Base-by-base conservation (phyloP, 2,888 invertebrate species). In the Blera fallax region DNA sequence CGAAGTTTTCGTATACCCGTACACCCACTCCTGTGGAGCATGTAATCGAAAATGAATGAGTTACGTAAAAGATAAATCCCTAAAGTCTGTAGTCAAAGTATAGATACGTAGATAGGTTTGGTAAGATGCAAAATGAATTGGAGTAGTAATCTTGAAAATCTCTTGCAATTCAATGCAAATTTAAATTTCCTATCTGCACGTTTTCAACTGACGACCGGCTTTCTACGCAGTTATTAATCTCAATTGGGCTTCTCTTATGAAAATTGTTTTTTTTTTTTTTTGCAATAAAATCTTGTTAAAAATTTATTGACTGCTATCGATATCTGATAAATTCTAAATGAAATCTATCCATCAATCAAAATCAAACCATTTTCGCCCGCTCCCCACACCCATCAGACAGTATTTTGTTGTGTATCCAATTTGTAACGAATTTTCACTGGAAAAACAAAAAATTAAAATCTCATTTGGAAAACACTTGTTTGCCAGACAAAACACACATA, bases 281-380 rank as follows among this genome's bases (percentile, higher is more conserved):
- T 6, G 6, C n/a, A n/a, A n/a, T n/a, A n/a, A n/a, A n/a, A n/a
- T n/a, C n/a, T n/a, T n/a, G n/a, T n/a, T n/a, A 11, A 32, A 10
- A 32, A 29, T 60, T 14, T 24, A 40, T 24, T 40, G 14, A 40
- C 40, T 24, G n/a, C 4, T 24, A 40, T 60, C 40, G 58, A 60
- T 37, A 27, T 52, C 67, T 48, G 54, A 69, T 54, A 43, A 56
- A 43, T 18, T 54, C 29, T 29, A 43, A 69, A 43, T 56, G 40
- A 69, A 69, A 56, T 54, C 69, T 56, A 69, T 69, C 43, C 69
- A 69, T 69, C 69, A 69, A 69, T 69, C 62, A 62, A 43, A 16
- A 43, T 62, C 10, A 43, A 43, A n/a, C 1, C 14, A n/a, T 18
- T 27, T 16, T n/a, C 14, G 0, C 24, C 5, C 14, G 0, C 24